phyloP scores from a whole-genome alignment of 2,888 invertebrate genomes.

The Parthenolecanium corni region DNA sequence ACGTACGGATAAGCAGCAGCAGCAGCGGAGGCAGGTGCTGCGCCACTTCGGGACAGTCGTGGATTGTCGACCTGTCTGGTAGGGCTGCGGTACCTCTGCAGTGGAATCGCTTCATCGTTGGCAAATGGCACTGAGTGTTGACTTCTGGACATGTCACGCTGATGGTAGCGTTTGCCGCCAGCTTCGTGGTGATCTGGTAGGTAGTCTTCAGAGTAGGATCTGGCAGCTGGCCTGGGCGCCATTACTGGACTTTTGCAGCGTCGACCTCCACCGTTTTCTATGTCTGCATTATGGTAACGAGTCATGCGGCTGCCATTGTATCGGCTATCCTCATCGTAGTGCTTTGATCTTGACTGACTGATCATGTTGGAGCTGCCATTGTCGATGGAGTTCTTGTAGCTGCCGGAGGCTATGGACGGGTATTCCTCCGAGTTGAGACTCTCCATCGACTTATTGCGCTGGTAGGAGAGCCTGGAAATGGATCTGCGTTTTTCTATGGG shows the following conservation, averaged over 20 bases:
- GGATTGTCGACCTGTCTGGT: constrained; percentile 29
- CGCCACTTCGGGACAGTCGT: background rate
- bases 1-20: background rate
- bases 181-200: constrained; percentile 23
- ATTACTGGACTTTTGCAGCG: constrained; percentile 25
- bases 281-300: constrained; percentile 23
- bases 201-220: constrained; percentile 28
- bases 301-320: constrained; percentile 17
- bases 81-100: constrained; percentile 36
- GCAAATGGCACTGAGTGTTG: constrained; percentile 30
- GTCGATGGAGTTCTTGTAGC: constrained; percentile 19
- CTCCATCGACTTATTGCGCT: constrained; percentile 28
- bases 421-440: constrained; percentile 28
- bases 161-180: constrained; percentile 5
- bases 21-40: too few relatives aligned
- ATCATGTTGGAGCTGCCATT: background rate
- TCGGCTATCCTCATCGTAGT: constrained; percentile 9
- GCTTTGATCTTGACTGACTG: constrained; percentile 17
- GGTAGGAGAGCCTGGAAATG: constrained; percentile 3
- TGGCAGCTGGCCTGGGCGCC: constrained; percentile 29
- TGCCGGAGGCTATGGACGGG: constrained; percentile 16
- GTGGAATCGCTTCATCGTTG: constrained; percentile 32
- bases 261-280: background rate
- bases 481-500: constrained; percentile 3
- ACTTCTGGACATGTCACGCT: constrained; percentile 25